Base-by-base conservation (phyloP, 2,797 vertebrate species). In the Merluccius polli region DNA sequence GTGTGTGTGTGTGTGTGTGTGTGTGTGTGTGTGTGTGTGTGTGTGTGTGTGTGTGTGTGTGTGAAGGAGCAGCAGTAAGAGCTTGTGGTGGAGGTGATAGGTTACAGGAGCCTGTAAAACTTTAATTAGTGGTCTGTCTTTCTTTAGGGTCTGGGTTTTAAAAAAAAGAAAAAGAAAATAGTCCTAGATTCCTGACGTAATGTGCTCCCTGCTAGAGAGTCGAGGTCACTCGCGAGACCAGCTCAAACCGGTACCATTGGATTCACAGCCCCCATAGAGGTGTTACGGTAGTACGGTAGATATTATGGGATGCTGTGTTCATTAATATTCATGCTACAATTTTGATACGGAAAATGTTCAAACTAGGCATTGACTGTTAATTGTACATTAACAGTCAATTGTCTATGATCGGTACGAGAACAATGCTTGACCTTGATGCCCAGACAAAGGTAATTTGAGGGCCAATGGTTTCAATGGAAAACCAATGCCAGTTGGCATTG, bases 401-500 rank as follows among this genome's bases (percentile, higher is more conserved):
- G 38, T 41, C 38, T 41, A 41, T 76, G 41, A 73, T 76, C 33
- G 67, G 35, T 65, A 75, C 65, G 70, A 72, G 31, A 78, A 68
- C 67, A 81, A 77, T 79, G 72, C 27, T 75, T 79, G 82, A 86
- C 85, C 82, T 89, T 84, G 77, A 76, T 70, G 70, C 71, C 1
- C 33, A 76, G 75, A 74, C 75, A 76, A 79, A 78, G 27, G 21
- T 73, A 73, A 75, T 82, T 83, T 77, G 77, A 80, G 83, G 77
- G 79, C 71, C 75, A 33, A 75, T 1, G 71, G 77, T 82, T 81
- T 77, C 72, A 78, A 83, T 81, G 77, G 79, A 85, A 68, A 80
- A 85, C 76, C 44, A 3, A 52, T 80, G 79, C 84, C 84, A 83
- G 69, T 77, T 86, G 88, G 89, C 86, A 84, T 16, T 75, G 2